Conservation (phyloP, 1,140 invertebrate genomes). For the Euwallacea similis region DNA sequence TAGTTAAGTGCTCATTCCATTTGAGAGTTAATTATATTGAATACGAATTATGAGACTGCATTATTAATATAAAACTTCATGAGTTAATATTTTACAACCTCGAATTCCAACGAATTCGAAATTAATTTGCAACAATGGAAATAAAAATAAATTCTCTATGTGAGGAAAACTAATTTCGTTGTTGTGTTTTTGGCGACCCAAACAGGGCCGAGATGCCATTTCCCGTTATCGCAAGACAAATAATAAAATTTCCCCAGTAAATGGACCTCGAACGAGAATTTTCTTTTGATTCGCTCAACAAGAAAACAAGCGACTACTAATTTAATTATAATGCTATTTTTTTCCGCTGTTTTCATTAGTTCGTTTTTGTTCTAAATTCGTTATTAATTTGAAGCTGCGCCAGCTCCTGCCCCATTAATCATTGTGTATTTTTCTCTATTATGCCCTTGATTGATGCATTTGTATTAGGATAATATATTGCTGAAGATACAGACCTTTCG, state of each 20-base stretch:
- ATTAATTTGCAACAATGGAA: no score
- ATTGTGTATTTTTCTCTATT: slow-evolving; percentile 21
- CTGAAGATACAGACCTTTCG: slow-evolving; percentile 8
- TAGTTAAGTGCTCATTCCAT: slow-evolving; percentile 1
- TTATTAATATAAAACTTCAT: no score
- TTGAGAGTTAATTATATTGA: slow-evolving; percentile 14
- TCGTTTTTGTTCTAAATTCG: slow-evolving; percentile 21
- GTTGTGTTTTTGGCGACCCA: no score
- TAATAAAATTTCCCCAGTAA: neutral
- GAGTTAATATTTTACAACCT: no score
- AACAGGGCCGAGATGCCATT: no score
- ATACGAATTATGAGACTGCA: no score
- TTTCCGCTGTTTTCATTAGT: slow-evolving; percentile 5
- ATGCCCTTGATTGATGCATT: slow-evolving; percentile 22
- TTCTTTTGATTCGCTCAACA: neutral
- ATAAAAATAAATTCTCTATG: no score
- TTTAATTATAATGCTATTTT: neutral
- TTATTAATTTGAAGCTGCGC: slow-evolving; percentile 15
- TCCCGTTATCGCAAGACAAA: no score
- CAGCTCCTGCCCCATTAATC: slow-evolving; percentile 6
- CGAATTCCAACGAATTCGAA: no score
- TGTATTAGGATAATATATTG: slow-evolving; percentile 20
- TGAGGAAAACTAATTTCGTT: no score
- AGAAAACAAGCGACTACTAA: neutral
- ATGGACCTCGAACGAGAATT: neutral